Percentiles rank a stretch among this genome's conserved stretches.
These are phyloP conservation scores for Hyposoter dolosus DNA, from an alignment of 2,888 invertebrate species.

Conservation along the genomic window DNA sequence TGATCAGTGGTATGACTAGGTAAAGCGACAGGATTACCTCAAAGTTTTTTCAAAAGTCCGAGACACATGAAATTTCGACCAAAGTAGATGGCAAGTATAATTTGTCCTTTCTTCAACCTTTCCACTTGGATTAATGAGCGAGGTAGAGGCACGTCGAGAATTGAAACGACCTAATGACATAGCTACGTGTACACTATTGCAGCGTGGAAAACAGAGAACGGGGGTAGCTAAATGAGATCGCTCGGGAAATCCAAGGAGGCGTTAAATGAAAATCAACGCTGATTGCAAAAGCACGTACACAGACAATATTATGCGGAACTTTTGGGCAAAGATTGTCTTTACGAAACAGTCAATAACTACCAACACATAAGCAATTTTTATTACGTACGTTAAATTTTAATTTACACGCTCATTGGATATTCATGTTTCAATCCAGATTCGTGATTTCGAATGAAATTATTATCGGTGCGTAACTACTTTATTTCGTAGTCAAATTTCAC, in stretches of 20 bases:
- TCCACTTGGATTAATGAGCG: slow-evolving; percentile 39
- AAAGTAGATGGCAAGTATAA: background rate
- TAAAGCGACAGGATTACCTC: background rate
- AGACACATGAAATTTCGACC: background rate
- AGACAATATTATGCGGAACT: slow-evolving; percentile 23
- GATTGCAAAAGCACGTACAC: slow-evolving; percentile 42
- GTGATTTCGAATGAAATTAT: background rate
- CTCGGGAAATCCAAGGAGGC: slow-evolving; percentile 43
- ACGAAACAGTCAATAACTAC: background rate
- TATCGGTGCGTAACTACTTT: no score
- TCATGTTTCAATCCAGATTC: background rate
- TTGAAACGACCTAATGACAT: slow-evolving; percentile 8
- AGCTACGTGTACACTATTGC: slow-evolving; percentile 21
- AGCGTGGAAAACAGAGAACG: slow-evolving; percentile 7
- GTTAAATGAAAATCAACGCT: slow-evolving; percentile 58
- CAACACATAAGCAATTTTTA: background rate
- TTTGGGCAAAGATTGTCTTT: background rate
- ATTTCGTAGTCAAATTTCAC: background rate
- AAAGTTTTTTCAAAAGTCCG: background rate
- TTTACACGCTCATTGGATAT: background rate
- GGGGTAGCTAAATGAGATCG: slow-evolving; percentile 19
- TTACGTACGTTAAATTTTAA: slow-evolving; percentile 3
- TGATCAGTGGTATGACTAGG: no score
- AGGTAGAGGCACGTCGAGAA: slow-evolving; percentile 35
- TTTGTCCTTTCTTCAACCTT: background rate